Conservation (phyloP, 2,888 invertebrate species). For the Eudemis profundana region DNA sequence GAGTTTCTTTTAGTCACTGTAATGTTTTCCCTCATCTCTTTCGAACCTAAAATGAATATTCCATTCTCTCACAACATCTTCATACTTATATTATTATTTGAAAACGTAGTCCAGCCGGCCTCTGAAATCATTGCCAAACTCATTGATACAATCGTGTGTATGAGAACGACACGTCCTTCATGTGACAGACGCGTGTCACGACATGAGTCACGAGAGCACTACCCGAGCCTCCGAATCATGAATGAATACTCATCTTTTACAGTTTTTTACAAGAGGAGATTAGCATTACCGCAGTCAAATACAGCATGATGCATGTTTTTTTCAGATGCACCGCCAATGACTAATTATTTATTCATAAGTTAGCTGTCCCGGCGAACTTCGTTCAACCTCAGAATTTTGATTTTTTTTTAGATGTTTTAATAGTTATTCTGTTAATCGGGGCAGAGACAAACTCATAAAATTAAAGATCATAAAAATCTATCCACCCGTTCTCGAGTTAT, state of each 20-base stretch:
- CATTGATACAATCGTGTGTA: not conserved
- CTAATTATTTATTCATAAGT: not conserved
- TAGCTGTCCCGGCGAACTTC: no score
- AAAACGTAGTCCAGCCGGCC: not conserved
- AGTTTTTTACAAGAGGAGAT: not conserved
- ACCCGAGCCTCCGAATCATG: slow-evolving; percentile 1
- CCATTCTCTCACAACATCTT: no score
- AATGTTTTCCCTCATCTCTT: no score
- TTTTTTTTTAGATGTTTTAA: no score
- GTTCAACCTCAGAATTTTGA: no score
- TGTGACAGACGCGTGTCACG: not conserved
- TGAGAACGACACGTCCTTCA: slow-evolving; percentile 15
- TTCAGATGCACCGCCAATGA: not conserved
- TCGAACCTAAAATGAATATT: no score
- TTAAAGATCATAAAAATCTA: no score
- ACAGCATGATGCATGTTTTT: not conserved
- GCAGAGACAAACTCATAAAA: no score
- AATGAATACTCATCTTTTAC: not conserved
- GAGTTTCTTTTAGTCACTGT: no score
- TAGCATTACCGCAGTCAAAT: not conserved
- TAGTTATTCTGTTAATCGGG: no score
- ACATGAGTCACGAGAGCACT: slow-evolving; percentile 18
- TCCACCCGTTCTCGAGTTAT: no score
- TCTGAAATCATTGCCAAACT: slow-evolving; percentile 9
- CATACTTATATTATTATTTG: not conserved